These are phyloP conservation scores for Spodoptera frugiperda DNA, from an alignment of 1,140 invertebrate genomes.

Conservation along the genomic window DNA sequence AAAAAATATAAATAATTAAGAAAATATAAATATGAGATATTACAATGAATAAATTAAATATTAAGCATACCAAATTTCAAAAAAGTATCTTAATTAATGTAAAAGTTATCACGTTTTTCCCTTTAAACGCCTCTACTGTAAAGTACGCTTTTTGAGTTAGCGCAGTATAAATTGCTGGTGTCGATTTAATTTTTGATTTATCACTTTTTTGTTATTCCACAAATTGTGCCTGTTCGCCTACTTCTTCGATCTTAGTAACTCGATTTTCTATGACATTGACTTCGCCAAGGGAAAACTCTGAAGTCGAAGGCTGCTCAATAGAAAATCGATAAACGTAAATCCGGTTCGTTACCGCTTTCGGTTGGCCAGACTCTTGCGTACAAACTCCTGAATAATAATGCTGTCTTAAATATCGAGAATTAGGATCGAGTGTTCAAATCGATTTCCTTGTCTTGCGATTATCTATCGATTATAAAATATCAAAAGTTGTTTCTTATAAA, in stretches of 20 bases:
- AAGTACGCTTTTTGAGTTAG: too few relatives aligned
- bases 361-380: neutral
- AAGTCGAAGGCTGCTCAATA: constrained; percentile 9
- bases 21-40: too few relatives aligned
- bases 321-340: constrained; percentile 35
- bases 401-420: neutral
- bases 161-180: too few relatives aligned
- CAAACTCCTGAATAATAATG: constrained; percentile 6
- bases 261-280: constrained; percentile 9
- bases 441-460: too few relatives aligned
- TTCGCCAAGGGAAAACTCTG: constrained; percentile 12
- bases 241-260: neutral
- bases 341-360: constrained; percentile 23
- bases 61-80: too few relatives aligned
- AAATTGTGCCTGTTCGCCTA: neutral
- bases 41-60: too few relatives aligned
- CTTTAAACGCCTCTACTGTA: too few relatives aligned
- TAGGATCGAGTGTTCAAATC: neutral
- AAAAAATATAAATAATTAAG: too few relatives aligned
- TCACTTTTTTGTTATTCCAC: neutral
- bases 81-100: too few relatives aligned
- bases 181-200: neutral
- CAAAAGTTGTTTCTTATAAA: too few relatives aligned
- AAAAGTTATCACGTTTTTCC: too few relatives aligned
- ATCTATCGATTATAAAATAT: too few relatives aligned